Conservation (phyloP, 2,888 invertebrate genomes). For the Metalampra italica region DNA sequence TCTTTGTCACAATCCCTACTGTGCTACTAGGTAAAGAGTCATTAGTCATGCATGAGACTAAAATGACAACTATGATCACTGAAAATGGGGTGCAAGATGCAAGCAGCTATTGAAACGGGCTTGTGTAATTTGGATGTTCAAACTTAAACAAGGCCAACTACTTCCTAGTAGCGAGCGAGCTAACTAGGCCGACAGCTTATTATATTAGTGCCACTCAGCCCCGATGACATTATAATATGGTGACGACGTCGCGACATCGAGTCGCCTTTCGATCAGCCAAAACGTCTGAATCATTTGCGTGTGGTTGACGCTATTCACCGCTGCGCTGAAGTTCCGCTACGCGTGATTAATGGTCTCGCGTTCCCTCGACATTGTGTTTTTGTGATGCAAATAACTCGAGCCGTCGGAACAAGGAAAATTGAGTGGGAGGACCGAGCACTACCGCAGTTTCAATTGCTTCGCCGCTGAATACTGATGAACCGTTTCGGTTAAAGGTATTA, state of each 20-base stretch:
- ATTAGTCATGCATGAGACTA: too few relatives aligned
- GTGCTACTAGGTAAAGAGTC: too few relatives aligned
- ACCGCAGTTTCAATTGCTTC: conserved; percentile 75
- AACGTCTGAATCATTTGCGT: conserved; percentile 72
- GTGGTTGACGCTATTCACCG: conserved; percentile 68
- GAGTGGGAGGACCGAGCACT: conserved; percentile 70
- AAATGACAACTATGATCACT: too few relatives aligned
- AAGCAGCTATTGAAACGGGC: too few relatives aligned
- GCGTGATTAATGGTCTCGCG: conserved; percentile 74
- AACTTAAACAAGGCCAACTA: too few relatives aligned
- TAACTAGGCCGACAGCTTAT: too few relatives aligned
- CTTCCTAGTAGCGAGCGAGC: too few relatives aligned
- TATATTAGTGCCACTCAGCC: not conserved
- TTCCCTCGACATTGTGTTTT: conserved; percentile 76
- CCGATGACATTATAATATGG: conserved; percentile 5
- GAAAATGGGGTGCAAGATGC: too few relatives aligned
- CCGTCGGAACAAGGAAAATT: conserved; percentile 76
- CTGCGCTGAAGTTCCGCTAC: conserved; percentile 62
- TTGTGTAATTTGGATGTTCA: too few relatives aligned
- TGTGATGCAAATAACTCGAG: conserved; percentile 78
- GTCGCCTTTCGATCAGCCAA: conserved; percentile 49
- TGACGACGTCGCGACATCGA: conserved; percentile 15
- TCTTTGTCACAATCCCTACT: too few relatives aligned
- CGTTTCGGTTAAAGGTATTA: conserved; percentile 63
- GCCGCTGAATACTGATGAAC: conserved; percentile 75